Conservation (phyloP, 2,888 invertebrate species). For the Polia nebulosa region DNA sequence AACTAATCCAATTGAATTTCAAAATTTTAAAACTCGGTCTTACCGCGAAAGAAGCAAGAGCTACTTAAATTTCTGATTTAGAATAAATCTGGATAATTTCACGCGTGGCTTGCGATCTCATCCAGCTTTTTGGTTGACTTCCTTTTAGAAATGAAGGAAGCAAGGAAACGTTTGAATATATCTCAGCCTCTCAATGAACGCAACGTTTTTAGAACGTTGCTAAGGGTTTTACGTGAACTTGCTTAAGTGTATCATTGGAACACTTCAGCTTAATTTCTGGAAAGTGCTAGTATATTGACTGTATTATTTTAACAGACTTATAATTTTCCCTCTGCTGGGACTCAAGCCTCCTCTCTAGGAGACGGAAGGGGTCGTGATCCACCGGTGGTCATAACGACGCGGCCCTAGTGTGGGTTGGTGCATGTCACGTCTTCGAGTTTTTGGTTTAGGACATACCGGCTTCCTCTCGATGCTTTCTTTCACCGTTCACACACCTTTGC, state of each 20-base stretch:
- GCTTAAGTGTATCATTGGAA: neutral
- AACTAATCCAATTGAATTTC: conserved; percentile 1
- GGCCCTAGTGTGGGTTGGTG: no score
- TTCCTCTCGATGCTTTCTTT: no score
- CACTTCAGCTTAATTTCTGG: neutral
- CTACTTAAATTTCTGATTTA: conserved; percentile 41
- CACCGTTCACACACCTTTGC: no score
- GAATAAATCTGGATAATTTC: conserved; percentile 53
- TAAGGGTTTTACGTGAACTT: neutral
- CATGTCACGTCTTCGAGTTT: no score
- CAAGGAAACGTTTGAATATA: conserved; percentile 1
- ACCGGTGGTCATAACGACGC: no score
- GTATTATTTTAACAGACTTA: no score
- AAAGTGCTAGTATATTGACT: neutral
- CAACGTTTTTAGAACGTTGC: neutral
- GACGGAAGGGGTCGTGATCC: no score
- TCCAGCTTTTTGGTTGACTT: conserved; percentile 32
- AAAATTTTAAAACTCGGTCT: neutral
- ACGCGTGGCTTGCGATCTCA: conserved; percentile 44
- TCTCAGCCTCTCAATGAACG: neutral
- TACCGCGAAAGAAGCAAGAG: conserved; percentile 11
- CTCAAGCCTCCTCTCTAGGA: no score
- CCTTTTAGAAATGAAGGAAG: conserved; percentile 16
- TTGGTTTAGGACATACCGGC: no score
- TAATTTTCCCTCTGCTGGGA: no score